phyloP scores from a whole-genome alignment of 2,888 invertebrate genomes.

The Ophraella communa region DNA sequence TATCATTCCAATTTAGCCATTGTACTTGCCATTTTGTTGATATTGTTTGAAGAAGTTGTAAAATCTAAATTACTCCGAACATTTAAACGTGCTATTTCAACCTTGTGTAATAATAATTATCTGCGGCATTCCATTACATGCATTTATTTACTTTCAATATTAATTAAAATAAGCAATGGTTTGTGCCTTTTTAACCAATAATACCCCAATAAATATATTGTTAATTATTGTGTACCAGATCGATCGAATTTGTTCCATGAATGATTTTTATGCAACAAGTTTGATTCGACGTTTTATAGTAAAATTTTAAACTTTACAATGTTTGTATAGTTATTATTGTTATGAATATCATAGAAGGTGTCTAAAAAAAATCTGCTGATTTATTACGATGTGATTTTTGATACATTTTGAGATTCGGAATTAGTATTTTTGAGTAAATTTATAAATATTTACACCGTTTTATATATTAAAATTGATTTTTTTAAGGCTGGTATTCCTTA shows the following conservation, averaged over 20 bases:
- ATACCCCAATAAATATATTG: constrained; percentile 20
- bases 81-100: constrained; percentile 9
- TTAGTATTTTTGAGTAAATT: constrained; percentile 22
- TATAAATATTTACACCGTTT: constrained; percentile 13
- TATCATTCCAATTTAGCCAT: constrained; percentile 29
- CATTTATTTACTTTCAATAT: constrained; percentile 32
- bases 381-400: constrained; percentile 21
- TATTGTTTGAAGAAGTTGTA: not conserved
- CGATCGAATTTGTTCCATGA: not conserved
- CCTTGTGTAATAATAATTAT: constrained; percentile 15
- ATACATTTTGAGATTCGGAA: constrained; percentile 25
- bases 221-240: constrained; percentile 12
- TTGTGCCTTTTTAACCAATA: constrained; percentile 32
- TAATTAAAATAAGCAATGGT: constrained; percentile 21
- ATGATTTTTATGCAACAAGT: not conserved
- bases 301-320: constrained; percentile 11
- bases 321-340: constrained; percentile 25
- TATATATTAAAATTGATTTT: constrained; percentile 1
- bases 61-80: not conserved
- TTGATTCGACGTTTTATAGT: not conserved
- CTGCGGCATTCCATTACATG: constrained; percentile 32
- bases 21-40: constrained; percentile 33
- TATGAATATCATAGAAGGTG: constrained; percentile 22
- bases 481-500: not conserved
- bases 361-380: constrained; percentile 21